Conservation (phyloP, 1,140 invertebrate genomes). For the Cyclargus thomasi region DNA sequence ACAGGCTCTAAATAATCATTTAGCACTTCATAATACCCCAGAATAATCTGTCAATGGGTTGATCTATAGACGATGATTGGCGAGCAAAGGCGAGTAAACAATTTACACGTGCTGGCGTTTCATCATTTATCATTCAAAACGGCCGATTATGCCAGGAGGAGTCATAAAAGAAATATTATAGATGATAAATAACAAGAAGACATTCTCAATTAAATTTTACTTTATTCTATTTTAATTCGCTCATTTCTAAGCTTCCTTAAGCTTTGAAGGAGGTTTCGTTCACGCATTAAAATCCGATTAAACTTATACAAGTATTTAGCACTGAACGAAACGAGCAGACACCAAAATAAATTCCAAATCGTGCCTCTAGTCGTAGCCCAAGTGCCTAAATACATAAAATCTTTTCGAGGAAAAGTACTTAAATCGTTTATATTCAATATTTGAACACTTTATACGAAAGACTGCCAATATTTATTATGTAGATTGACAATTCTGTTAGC, state of each 20-base stretch:
- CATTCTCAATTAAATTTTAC: neutral
- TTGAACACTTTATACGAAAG: neutral
- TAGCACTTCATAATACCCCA: too few relatives aligned
- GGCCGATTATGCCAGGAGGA: too few relatives aligned
- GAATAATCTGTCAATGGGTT: too few relatives aligned
- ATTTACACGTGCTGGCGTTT: too few relatives aligned
- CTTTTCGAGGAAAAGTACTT: neutral
- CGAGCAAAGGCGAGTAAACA: too few relatives aligned
- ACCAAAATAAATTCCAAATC: slow-evolving; percentile 7
- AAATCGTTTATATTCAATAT: slow-evolving; percentile 12
- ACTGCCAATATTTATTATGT: slow-evolving; percentile 16
- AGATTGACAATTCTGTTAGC: slow-evolving; percentile 17
- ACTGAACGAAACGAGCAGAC: neutral
- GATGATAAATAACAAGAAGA: too few relatives aligned
- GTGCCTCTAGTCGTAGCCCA: neutral
- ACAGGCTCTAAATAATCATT: too few relatives aligned
- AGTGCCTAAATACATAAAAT: slow-evolving; percentile 2
- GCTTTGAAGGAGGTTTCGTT: neutral
- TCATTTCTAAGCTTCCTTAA: too few relatives aligned
- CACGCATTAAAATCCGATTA: neutral
- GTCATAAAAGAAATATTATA: too few relatives aligned
- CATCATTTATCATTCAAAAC: too few relatives aligned
- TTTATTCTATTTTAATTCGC: neutral
- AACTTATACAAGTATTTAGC: neutral
- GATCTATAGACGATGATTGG: too few relatives aligned